Evolutionary conservation across 2,888 invertebrate genomes (phyloP), one percentile per base, ranked within the genome.

Genomic region (Phengaris alcon): DNA sequence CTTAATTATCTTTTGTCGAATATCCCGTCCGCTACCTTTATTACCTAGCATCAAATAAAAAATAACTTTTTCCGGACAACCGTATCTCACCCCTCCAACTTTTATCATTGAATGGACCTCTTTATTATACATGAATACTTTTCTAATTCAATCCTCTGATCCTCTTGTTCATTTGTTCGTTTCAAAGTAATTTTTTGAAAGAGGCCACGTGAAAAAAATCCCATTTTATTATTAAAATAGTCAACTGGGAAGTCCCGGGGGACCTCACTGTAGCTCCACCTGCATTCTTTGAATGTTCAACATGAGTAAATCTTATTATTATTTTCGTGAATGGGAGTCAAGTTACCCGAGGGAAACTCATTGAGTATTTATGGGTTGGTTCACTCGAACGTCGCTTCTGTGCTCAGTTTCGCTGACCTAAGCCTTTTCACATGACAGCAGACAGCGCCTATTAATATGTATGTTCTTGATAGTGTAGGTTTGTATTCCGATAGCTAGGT

Each of bases 211-310:
- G 79, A 82, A 82, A 84, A 82, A 80, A 78, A 77, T 76, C 77
- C 75, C 77, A 89, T 90, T 89, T 89, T 90, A 88, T 88, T 91
- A 91, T 91, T 92, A 93, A 89, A 91, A 90, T 89, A 90, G 90
- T 89, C 90, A 86, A 90, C 87, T 86, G 86, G 87, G 83, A 84
- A 82, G 81, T 79, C 88, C 83, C 87, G 77, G 83, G 89, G 89
- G 90, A 84, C 80, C 78, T 84, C 82, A 90, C 93, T 93, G 92
- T 93, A 86, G 82, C 87, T 85, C 84, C 87, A 93, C 90, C 90
- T 91, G 91, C 87, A 88, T 89, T 87, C 86, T 87, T 85, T 80
- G 82, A 82, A 85, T 88, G 86, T 87, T 85, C 82, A 85, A 87
- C 84, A 85, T 84, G 86, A 88, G 87, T 86, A 90, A 91, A 91